Evolutionary conservation across 1,140 invertebrate genomes (phyloP), one percentile per base, ranked within the genome.

Genomic region (Carcinoscorpius rotundicauda): DNA sequence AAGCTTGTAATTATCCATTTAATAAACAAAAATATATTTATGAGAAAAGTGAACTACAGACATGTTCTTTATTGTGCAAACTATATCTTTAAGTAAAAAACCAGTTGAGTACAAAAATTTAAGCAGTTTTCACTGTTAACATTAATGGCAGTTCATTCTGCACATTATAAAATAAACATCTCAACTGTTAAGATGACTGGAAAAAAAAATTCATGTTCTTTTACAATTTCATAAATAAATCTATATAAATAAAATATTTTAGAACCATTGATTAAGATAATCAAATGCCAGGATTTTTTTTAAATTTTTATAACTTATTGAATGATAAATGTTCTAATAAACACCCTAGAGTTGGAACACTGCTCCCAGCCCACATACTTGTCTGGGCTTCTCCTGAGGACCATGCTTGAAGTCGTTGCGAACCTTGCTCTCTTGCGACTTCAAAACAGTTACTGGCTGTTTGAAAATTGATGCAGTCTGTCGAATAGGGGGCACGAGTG

Each of bases 401-500:
- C 89, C 90, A 79, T 91, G 88, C 76, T 96, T 95, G 61, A 91
- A 82, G 73, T 96, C 93, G 52, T 84, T 82, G 76, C 93, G 94
- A 0, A 68, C 65, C 65, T 67, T 72, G 49, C 64, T 65, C 60
- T 70, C 67, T 61, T 91, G 87, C 68, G 86, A 92, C 78, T 91
- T 92, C 68, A 92, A 85, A 29, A 98, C 88, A 4, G 94, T 98
- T 0, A 99, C 96, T 11, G 96, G 95, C 75, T 98, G 96, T 75
- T 98, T 98, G 73, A 98, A 98, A 75, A 98, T 98, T 3, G 93
- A 97, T 3, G 94, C 94, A 5, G 95, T 98, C 80, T 98, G 95
- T 65, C 96, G 82, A 64, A 98, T 97, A 29, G 97, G 96, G 62
- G 95, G 89, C 52, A 94, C 87, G 49, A 98, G 76, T 48, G 90